Percentiles rank a stretch among this genome's conserved stretches.
Conservation (phyloP, 2,888 invertebrate species). For the Ctena decussata region DNA sequence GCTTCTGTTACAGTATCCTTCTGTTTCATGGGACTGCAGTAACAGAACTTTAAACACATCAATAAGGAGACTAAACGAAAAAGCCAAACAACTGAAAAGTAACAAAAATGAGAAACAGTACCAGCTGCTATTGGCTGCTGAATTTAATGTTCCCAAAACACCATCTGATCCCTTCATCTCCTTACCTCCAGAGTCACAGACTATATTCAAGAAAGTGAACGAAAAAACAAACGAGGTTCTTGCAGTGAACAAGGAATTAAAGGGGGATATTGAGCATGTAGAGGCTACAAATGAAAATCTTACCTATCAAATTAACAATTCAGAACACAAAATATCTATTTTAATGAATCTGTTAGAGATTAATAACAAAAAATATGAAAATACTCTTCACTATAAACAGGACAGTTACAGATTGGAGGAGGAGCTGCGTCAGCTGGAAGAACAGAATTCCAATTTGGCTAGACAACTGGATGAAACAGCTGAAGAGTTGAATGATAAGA, state of each 20-base stretch:
- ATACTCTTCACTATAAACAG: neutral
- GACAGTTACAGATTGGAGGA: neutral
- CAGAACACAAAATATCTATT: neutral
- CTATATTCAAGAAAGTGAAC: too few species aligned
- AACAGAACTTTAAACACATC: neutral
- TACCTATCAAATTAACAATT: neutral
- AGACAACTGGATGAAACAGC: neutral
- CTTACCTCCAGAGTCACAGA: too few species aligned
- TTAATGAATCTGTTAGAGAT: neutral
- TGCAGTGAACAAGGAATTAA: neutral
- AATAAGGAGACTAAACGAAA: neutral
- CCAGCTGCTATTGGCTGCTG: too few species aligned
- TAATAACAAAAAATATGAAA: neutral
- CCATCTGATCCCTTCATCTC: too few species aligned
- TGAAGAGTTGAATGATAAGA: neutral
- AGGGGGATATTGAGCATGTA: neutral
- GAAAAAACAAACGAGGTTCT: too few species aligned
- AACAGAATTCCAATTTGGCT: neutral
- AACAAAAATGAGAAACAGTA: too few species aligned
- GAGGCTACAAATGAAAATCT: slow-evolving; percentile 4
- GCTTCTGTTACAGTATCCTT: too few species aligned
- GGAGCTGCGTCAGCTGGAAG: neutral
- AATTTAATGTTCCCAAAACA: too few species aligned
- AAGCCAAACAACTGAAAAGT: too few species aligned
- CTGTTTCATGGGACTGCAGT: neutral